Evolutionary conservation across 2,113 vertebrate species (phyloP).

Genomic region (Gambusia affinis): DNA sequence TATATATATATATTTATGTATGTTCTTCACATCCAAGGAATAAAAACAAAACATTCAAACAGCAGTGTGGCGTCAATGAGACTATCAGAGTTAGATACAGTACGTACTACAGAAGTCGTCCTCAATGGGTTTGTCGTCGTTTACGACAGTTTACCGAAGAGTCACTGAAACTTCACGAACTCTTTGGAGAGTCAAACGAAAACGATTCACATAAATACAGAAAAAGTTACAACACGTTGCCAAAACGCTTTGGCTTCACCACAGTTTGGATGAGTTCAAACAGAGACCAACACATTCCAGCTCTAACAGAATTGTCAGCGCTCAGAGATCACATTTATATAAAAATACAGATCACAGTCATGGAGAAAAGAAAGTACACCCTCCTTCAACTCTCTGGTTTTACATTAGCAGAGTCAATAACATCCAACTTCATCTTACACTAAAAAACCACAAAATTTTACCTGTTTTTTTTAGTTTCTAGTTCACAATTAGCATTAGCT

Average conservation of each 20-base stretch:
- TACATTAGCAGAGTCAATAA: too few species aligned
- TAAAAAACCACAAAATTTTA: too few species aligned
- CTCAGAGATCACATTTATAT: not conserved
- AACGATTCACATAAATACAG: slow-evolving; percentile 49
- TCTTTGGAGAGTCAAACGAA: slow-evolving; percentile 33
- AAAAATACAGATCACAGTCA: not conserved
- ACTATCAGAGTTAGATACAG: slow-evolving; percentile 64
- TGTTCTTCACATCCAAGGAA: slow-evolving; percentile 55
- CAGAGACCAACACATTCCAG: not conserved
- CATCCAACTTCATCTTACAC: too few species aligned
- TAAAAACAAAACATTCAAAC: slow-evolving; percentile 70
- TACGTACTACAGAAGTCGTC: slow-evolving; percentile 52
- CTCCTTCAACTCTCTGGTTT: not conserved
- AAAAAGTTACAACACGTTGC: slow-evolving; percentile 34
- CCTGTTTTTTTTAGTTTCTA: too few species aligned
- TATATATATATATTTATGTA: not conserved
- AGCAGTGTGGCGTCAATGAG: slow-evolving; percentile 61
- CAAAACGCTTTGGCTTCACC: slow-evolving; percentile 22
- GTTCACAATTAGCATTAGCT: too few species aligned
- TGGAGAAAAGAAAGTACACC: not conserved
- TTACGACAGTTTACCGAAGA: slow-evolving; percentile 30
- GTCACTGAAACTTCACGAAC: slow-evolving; percentile 35
- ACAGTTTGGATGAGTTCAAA: slow-evolving; percentile 1
- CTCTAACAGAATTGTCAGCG: not conserved
- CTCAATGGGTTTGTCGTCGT: slow-evolving; percentile 40